Base-by-base conservation (phyloP, 2,113 vertebrate genomes). In the Micronycteris hirsuta region DNA sequence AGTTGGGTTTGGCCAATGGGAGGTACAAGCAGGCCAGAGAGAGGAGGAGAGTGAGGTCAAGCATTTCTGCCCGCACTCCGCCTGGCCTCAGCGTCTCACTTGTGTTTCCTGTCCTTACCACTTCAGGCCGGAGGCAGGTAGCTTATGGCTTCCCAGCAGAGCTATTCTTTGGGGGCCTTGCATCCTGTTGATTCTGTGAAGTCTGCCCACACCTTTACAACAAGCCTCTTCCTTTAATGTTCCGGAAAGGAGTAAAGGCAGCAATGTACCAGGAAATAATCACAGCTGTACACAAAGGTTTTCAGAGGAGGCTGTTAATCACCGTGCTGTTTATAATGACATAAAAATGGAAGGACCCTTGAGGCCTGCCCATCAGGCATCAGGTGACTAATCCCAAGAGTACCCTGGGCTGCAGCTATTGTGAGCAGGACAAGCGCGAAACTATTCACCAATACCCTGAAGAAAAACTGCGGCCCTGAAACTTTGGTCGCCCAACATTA, bases 401-500 rank as follows among this genome's bases (percentile, higher is more conserved):
- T 13, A 28, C 9, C 16, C 36, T 47, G 22, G 74, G 14, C 22
- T 56, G 33, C 2, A 16, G 56, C 26, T 52, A 1, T 11, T 14
- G 15, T n/a, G 22, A 22, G 58, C 24, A n/a, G 0, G 15, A 41
- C 6, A 2, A 16, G 28, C 3, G 0, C 7, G 19, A 20, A 38
- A 41, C 36, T 15, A 31, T 2, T 58, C 74, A 41, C 26, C 58
- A 31, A 38, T 4, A 14, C 0, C 31, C 76, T 28, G 15, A 33
- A 38, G 61, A 13, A 70, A 77, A 77, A 13, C 15, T 4, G 24
- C 12, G 36, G 24, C 49, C 24, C 13, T 49, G 3, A 38, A 67
- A 22, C 45, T 38, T 3, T 1, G 24, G 26, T 31, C 0, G 8
- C 9, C 70, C 36, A 45, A n/a, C 3, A 4, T 20, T 41, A 36